A percentile compares a stretch with the other conserved stretches of the same genome.
Evolutionary conservation across 2,888 invertebrate genomes (phyloP).

Genomic region (Argyresthia goedartella): DNA sequence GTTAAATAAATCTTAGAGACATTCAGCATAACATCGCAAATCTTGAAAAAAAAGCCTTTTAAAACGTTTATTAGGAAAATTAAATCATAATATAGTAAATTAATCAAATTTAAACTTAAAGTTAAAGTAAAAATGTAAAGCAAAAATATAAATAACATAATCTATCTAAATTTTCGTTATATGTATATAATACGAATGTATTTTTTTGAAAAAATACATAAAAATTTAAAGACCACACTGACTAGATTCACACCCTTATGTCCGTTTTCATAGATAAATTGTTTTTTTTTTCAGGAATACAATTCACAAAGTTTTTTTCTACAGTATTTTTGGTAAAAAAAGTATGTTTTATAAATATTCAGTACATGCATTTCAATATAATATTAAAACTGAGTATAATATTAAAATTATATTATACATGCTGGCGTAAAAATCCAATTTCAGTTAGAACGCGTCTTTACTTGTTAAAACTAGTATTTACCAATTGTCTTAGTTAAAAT

Average conservation of each 20-base stretch:
- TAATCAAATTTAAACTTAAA: not conserved
- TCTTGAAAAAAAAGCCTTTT: too few relatives aligned
- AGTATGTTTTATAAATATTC: too few relatives aligned
- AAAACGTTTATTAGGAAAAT: not conserved
- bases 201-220: slow-evolving; percentile 14
- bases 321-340: too few relatives aligned
- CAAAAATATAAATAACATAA: not conserved
- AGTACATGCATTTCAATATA: too few relatives aligned
- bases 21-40: too few relatives aligned
- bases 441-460: too few relatives aligned
- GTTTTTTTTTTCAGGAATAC: slow-evolving; percentile 2
- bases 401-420: too few relatives aligned
- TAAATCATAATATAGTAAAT: not conserved
- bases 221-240: slow-evolving; percentile 55
- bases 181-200: not conserved
- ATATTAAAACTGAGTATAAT: too few relatives aligned
- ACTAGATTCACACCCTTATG: slow-evolving; percentile 68
- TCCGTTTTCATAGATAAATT: slow-evolving; percentile 29
- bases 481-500: too few relatives aligned
- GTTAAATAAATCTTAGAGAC: too few relatives aligned
- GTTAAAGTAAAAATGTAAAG: not conserved
- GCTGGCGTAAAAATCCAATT: too few relatives aligned
- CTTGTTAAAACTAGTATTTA: too few relatives aligned
- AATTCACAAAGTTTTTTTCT: not conserved
- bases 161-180: not conserved